A percentile compares a stretch with the other conserved stretches of the same genome.
These are phyloP conservation scores for Phocides pigmalion DNA, from an alignment of 1,140 invertebrate species.

Conservation along the genomic window DNA sequence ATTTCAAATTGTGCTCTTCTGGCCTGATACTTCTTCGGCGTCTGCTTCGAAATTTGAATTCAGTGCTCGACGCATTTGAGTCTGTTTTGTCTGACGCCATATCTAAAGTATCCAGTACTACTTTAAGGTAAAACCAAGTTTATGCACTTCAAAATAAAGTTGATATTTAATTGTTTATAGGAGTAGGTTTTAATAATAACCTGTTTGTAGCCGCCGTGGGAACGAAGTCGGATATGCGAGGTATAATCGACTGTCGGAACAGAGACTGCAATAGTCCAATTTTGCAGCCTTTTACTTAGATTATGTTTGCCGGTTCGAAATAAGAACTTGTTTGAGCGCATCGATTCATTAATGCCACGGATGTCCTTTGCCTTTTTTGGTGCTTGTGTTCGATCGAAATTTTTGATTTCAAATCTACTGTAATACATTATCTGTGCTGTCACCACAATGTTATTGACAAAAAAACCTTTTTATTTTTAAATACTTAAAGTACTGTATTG, in stretches of 20 bases:
- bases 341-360: slow-evolving; percentile 38
- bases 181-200: slow-evolving; percentile 81
- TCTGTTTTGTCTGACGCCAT: slow-evolving; percentile 51
- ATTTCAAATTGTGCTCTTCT: slow-evolving; percentile 77
- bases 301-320: slow-evolving; percentile 63
- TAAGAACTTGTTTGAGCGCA: slow-evolving; percentile 57
- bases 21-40: slow-evolving; percentile 43
- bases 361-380: slow-evolving; percentile 49
- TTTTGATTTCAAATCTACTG: background rate
- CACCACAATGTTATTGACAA: too few relatives aligned
- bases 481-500: too few relatives aligned
- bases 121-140: slow-evolving; percentile 45
- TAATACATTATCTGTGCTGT: background rate
- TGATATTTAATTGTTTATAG: slow-evolving; percentile 39
- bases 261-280: slow-evolving; percentile 80
- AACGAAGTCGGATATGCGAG: slow-evolving; percentile 79
- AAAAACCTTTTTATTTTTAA: too few relatives aligned
- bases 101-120: slow-evolving; percentile 45
- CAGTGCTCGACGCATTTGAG: slow-evolving; percentile 49
- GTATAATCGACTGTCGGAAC: slow-evolving; percentile 79
- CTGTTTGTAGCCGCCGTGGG: slow-evolving; percentile 79
- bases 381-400: background rate
- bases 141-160: slow-evolving; percentile 47
- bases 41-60: slow-evolving; percentile 56
- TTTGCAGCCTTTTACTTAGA: slow-evolving; percentile 81